Conservation (phyloP, 2,888 invertebrate genomes). For the Drosophila tripunctata region DNA sequence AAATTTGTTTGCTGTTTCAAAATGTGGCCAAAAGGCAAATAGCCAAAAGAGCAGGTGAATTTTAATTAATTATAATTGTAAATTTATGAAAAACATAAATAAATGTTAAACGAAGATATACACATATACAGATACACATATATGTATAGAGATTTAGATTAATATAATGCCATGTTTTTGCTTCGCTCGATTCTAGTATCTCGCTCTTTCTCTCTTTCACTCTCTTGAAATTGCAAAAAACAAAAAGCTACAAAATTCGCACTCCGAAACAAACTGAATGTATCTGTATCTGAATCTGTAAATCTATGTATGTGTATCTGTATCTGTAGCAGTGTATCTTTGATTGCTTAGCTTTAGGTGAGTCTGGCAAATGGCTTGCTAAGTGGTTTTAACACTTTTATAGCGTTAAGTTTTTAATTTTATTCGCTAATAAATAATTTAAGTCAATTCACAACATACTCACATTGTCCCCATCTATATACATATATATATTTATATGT, state of each 20-base stretch:
- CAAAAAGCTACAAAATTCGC: constrained; percentile 20
- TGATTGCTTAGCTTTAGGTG: constrained; percentile 17
- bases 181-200: constrained; percentile 30
- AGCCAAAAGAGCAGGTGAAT: constrained; percentile 42
- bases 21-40: constrained; percentile 35
- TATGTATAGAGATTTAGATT: neutral
- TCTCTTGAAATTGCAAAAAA: constrained; percentile 9
- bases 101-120: constrained; percentile 6
- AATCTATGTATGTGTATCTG: neutral
- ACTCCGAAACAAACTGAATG: constrained; percentile 1
- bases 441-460: constrained; percentile 72
- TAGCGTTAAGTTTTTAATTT: constrained; percentile 81
- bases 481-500: constrained; percentile 29
- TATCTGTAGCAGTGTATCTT: constrained; percentile 9
- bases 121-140: neutral
- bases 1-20: constrained; percentile 27
- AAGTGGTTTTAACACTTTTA: constrained; percentile 83
- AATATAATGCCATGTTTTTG: constrained; percentile 20
- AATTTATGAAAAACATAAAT: constrained; percentile 41
- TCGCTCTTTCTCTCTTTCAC: constrained; percentile 23
- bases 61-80: constrained; percentile 28
- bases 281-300: neutral
- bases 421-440: constrained; percentile 80
- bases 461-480: constrained; percentile 27
- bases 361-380: constrained; percentile 73